Evolutionary conservation across 1,140 invertebrate genomes (phyloP), one percentile per base, ranked within the genome.

Genomic region (Bombus sylvicola): DNA sequence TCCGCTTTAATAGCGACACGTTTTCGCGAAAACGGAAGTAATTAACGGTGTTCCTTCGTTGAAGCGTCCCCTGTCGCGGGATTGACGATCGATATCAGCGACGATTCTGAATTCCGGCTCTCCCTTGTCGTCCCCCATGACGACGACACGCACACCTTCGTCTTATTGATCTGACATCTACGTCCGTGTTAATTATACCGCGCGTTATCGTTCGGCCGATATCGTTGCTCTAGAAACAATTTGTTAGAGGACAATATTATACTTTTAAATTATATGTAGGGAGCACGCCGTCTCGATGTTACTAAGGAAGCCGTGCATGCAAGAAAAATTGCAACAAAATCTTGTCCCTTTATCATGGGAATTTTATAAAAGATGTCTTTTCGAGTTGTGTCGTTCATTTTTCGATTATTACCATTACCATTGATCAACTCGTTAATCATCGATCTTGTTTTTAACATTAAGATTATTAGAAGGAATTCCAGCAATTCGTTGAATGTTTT

Each of bases 41-140:
- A 88, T 88, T 88, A 88, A 82, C 73, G 83, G 31, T 72, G 83
- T 87, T 87, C 64, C 69, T 57, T 31, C 83, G 62, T 62, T 34
- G 86, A 31, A 74, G 57, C 57, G 71, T 82, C 83, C 77, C 72
- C 47, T 28, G 71, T 80, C 76, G 66, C 57, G 43, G 57, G 73
- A 88, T 88, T 82, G 78, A 88, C 87, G 87, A 88, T 88, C 87
- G 87, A 88, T 88, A 86, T 72, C 47, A 72, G 37, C 75, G 62
- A 78, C 82, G 75, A 87, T 78, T 83, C 81, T 47, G 73, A 87
- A 77, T 87, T 87, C 74, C 73, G 53, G 73, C 41, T 68, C 66
- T 72, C 66, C 66, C 81, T 79, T 37, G 57, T 47, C 82, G 31
- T 57, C 69, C 81, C 59, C 62, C 59, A 73, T 74, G 13, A 59